These are phyloP conservation scores for Archilochus colubris DNA, from an alignment of 2,113 vertebrate genomes.

Conservation along the genomic window DNA sequence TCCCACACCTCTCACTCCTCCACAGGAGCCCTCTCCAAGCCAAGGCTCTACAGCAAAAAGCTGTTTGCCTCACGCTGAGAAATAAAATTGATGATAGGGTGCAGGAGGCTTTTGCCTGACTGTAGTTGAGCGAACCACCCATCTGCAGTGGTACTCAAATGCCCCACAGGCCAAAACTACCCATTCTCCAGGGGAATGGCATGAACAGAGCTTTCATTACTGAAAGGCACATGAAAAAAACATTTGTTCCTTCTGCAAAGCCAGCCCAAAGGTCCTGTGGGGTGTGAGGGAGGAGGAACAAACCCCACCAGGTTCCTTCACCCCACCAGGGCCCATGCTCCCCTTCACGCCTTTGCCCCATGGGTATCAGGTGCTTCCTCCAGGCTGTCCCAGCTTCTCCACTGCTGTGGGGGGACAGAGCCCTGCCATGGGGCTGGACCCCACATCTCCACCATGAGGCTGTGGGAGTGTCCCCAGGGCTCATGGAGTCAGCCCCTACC, in stretches of 20 bases:
- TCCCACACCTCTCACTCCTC: not conserved
- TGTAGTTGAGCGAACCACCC: not conserved
- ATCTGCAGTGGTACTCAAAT: fast-evolving
- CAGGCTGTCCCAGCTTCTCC: not conserved
- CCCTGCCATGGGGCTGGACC: fast-evolving
- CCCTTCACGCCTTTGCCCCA: not conserved
- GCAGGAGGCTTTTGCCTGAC: not conserved
- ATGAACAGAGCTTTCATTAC: fast-evolving
- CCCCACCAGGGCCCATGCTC: fast-evolving
- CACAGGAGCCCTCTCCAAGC: not conserved
- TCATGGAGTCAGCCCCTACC: fast-evolving
- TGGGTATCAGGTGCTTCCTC: too few species aligned
- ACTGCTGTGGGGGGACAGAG: fast-evolving
- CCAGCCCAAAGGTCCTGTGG: fast-evolving
- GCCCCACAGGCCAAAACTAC: fast-evolving
- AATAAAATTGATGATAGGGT: fast-evolving
- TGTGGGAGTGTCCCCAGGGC: not conserved
- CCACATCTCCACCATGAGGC: not conserved
- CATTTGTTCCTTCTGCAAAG: not conserved
- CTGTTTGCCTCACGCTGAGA: not conserved
- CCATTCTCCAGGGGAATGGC: not conserved
- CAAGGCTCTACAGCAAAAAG: not conserved
- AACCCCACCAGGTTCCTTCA: fast-evolving
- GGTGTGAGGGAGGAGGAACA: not conserved
- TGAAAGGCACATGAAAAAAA: not conserved